Conservation (phyloP, 2,113 vertebrate genomes). For the Panurus biarmicus region DNA sequence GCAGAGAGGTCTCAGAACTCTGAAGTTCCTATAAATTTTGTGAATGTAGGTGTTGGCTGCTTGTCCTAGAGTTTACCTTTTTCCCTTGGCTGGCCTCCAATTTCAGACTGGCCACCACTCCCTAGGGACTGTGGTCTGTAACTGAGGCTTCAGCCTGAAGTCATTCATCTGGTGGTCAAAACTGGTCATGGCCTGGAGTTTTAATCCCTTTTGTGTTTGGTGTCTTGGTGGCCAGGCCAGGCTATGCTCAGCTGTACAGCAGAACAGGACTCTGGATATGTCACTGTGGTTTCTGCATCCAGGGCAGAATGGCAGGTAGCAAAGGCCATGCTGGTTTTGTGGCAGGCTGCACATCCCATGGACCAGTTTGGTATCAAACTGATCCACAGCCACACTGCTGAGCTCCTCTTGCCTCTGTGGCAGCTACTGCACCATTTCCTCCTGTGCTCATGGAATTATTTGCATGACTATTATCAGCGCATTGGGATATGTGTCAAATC, state of each 20-base stretch:
- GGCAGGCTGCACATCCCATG: not conserved
- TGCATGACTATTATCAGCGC: not conserved
- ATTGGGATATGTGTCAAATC: not conserved
- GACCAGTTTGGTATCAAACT: not conserved
- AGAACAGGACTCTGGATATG: not conserved
- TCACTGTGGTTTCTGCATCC: not conserved
- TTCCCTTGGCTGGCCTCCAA: not conserved
- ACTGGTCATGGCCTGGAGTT: not conserved
- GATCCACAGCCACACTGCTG: not conserved
- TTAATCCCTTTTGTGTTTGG: fast-evolving
- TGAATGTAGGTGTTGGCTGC: not conserved
- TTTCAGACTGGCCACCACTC: not conserved
- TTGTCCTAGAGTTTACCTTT: not conserved
- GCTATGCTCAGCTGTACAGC: not conserved
- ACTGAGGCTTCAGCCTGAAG: not conserved
- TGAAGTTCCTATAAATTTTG: not conserved
- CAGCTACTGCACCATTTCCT: not conserved
- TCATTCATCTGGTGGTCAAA: not conserved
- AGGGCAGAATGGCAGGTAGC: not conserved
- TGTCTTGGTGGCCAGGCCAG: not conserved
- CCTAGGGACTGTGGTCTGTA: not conserved
- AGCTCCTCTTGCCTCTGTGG: not conserved
- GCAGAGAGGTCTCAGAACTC: not conserved
- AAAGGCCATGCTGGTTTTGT: not conserved
- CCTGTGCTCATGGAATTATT: not conserved